Percentiles rank a stretch among this genome's conserved stretches.
Evolutionary conservation across 1,140 invertebrate species (phyloP).

Genomic region (Drosophila lacteicornis): DNA sequence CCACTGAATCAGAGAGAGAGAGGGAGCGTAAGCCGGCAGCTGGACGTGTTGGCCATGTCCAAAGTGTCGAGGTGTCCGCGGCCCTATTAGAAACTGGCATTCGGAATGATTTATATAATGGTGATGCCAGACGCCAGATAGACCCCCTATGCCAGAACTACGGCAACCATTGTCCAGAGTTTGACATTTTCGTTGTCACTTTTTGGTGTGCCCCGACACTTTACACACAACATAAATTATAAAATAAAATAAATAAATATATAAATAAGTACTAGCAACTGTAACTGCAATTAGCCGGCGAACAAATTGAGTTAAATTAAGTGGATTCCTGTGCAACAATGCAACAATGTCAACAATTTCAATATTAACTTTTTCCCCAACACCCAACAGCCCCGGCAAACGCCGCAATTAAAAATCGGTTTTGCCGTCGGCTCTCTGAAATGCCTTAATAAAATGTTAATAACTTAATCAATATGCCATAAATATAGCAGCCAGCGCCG

Average conservation of each 20-base stretch:
- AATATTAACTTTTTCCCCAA: constrained; percentile 35
- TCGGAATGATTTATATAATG: constrained; percentile 81
- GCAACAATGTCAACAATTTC: constrained; percentile 56
- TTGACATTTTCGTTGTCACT: constrained; percentile 78
- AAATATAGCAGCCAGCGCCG: constrained; percentile 56
- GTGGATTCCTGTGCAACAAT: constrained; percentile 43
- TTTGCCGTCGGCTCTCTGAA: constrained; percentile 70
- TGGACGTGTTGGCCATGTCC: constrained; percentile 67
- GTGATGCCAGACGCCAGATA: constrained; percentile 66
- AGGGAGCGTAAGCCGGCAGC: constrained; percentile 69
- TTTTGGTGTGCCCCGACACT: constrained; percentile 73
- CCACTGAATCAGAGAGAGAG: neutral
- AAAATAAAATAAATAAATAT: constrained; percentile 59
- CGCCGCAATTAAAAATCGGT: constrained; percentile 66
- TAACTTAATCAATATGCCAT: constrained; percentile 83
- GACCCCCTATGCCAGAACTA: constrained; percentile 36
- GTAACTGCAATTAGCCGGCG: constrained; percentile 56
- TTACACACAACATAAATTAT: constrained; percentile 80
- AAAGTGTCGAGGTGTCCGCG: constrained; percentile 69
- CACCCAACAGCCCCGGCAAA: neutral
- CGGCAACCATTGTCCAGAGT: constrained; percentile 58
- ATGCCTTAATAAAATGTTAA: constrained; percentile 83
- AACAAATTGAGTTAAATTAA: constrained; percentile 72
- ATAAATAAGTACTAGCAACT: constrained; percentile 16
- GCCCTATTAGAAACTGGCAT: constrained; percentile 78